Evolutionary conservation across 2,888 invertebrate genomes (phyloP).

Genomic region (Caenorhabditis sinica): DNA sequence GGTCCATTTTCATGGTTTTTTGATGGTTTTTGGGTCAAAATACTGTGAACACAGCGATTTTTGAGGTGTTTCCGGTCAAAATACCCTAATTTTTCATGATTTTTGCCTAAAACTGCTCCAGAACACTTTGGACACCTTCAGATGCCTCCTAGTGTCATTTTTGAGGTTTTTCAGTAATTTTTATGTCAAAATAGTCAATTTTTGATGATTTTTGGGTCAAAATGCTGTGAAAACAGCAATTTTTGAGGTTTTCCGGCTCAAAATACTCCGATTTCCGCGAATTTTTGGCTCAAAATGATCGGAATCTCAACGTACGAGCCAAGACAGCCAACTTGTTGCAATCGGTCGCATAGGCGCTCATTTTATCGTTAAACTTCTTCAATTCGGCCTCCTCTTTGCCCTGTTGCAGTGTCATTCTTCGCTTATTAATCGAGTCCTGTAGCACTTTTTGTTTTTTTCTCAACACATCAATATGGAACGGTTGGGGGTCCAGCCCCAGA

Average conservation of each 20-base stretch:
- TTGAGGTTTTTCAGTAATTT: too few relatives aligned
- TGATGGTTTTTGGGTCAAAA: not conserved
- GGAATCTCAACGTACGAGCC: slow-evolving; percentile 63
- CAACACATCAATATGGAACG: slow-evolving; percentile 73
- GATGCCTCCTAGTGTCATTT: too few relatives aligned
- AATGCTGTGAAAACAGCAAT: too few relatives aligned
- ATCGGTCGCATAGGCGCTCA: slow-evolving; percentile 67
- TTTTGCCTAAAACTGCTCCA: too few relatives aligned
- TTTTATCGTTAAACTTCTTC: slow-evolving; percentile 69
- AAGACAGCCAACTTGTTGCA: slow-evolving; percentile 58
- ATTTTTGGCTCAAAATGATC: not conserved
- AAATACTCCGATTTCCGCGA: not conserved
- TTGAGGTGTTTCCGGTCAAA: too few relatives aligned
- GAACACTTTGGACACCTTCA: too few relatives aligned
- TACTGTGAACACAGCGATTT: not conserved
- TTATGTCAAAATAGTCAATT: too few relatives aligned
- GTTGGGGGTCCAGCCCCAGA: slow-evolving; percentile 71
- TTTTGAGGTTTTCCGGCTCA: too few relatives aligned
- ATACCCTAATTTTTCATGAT: too few relatives aligned
- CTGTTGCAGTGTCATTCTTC: slow-evolving; percentile 63
- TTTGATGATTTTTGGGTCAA: too few relatives aligned
- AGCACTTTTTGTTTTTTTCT: slow-evolving; percentile 73
- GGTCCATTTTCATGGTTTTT: too few relatives aligned
- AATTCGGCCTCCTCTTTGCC: slow-evolving; percentile 69
- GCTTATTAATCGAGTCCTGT: slow-evolving; percentile 66